These are phyloP conservation scores for Marmota monax DNA, from an alignment of 2,113 vertebrate species.

Conservation along the genomic window DNA sequence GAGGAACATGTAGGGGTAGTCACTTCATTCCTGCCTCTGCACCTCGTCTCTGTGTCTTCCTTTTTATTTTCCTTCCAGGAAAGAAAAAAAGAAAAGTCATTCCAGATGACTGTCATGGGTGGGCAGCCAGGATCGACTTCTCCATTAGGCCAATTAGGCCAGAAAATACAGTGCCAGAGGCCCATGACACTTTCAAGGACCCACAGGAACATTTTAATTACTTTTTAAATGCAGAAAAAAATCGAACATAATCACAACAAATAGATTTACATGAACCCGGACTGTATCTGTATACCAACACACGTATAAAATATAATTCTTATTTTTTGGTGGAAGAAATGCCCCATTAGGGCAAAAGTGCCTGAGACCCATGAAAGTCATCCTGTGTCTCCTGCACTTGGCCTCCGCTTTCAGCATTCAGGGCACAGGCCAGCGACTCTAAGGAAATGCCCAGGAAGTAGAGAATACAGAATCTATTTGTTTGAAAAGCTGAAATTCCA, in stretches of 20 bases:
- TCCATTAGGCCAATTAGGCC: background rate
- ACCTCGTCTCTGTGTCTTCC: too few species aligned
- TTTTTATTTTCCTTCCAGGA: too few species aligned
- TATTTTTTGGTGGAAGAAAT: background rate
- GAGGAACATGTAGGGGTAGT: too few species aligned
- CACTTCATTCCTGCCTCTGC: too few species aligned
- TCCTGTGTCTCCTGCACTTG: background rate
- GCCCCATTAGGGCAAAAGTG: too few species aligned
- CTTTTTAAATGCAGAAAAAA: constrained; percentile 27
- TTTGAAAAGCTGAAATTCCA: background rate
- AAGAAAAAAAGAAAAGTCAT: too few species aligned
- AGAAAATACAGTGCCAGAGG: background rate
- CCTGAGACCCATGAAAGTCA: background rate
- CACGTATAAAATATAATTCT: background rate
- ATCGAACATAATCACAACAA: background rate
- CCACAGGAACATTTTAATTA: background rate
- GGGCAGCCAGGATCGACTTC: background rate
- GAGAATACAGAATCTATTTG: background rate
- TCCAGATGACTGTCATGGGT: fast-evolving
- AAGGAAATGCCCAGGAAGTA: background rate
- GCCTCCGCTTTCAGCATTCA: background rate
- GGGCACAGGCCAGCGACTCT: background rate
- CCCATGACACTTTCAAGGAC: background rate
- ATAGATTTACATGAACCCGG: background rate
- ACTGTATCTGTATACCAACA: background rate